Conservation (phyloP, 2,888 invertebrate genomes). For the Lobophora halterata region DNA sequence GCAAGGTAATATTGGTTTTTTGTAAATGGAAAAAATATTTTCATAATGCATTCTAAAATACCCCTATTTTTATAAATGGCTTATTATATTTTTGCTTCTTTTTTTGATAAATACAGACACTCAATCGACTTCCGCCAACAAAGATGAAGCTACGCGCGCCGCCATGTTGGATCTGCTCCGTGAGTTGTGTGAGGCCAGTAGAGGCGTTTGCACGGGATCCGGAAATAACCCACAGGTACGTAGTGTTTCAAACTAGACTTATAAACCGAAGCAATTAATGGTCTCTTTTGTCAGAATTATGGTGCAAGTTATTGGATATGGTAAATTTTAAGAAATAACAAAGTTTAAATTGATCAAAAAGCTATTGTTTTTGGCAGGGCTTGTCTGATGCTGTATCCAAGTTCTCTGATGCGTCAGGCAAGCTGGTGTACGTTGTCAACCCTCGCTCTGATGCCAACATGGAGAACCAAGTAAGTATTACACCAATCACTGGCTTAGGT, state of each 20-base stretch:
- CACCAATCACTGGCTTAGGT: too few relatives aligned
- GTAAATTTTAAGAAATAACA: too few relatives aligned
- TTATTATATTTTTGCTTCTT: background rate
- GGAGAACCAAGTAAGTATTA: conserved; percentile 40
- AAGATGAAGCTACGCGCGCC: conserved; percentile 32
- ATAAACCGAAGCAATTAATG: too few relatives aligned
- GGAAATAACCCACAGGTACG: conserved; percentile 24
- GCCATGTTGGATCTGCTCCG: conserved; percentile 34
- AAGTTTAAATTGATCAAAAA: too few relatives aligned
- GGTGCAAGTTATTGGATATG: too few relatives aligned
- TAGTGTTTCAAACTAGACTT: background rate
- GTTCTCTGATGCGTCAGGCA: conserved; percentile 39
- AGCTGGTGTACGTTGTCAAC: conserved; percentile 37
- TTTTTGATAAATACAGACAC: conserved; percentile 32
- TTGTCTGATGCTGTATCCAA: conserved; percentile 20
- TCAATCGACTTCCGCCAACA: conserved; percentile 28
- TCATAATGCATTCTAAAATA: too few relatives aligned
- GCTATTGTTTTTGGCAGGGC: background rate
- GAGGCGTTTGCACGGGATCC: conserved; percentile 29
- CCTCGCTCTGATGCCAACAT: conserved; percentile 33
- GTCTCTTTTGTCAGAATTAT: too few relatives aligned
- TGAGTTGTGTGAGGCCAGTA: conserved; percentile 38
- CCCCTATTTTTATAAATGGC: too few relatives aligned
- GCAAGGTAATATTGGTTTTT: conserved; percentile 26
- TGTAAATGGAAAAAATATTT: too few relatives aligned